Base-by-base conservation (phyloP, 1,140 invertebrate species). In the Drosophila serrata region DNA sequence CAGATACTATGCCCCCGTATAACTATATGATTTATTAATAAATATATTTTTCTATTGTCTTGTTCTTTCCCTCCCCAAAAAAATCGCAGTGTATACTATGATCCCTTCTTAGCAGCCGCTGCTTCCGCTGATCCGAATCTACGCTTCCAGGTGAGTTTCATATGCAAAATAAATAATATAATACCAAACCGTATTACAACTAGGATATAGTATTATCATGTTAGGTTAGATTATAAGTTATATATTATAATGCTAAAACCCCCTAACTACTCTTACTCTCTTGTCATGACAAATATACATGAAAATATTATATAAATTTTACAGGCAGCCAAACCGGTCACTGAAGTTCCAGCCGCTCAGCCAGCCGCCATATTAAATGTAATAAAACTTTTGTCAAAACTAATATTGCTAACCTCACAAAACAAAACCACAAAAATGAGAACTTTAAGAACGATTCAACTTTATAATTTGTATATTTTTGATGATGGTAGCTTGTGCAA, bases 81-180 rank as follows among this genome's bases (percentile, higher is more conserved):
- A 22, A 53, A 91, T 93, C 93, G 92, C 94, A 97, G 97, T 93
- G 96, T 98, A 76, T 98, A 98, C 95, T 98, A 98, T 95, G 98
- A 99, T 95, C 98, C 97, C 82, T 98, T 98, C 95, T 94, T 98
- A 95, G 97, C 97, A 90, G 97, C 97, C 59, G 96, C 97, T 88
- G 96, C 91, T 76, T 86, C 82, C 73, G 95, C 95, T 91, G 96
- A 98, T 94, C 97, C 96, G 78, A 96, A 97, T 93, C 97, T 97
- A 94, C 97, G 97, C 94, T 95, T 99, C 91, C 97, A 98, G 96
- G 91, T 92, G 77, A 92, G 85, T 90, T 12, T 45, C 48, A n/a
- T 31, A 1, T 9, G 27, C 15, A 45, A 29, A 27, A 46, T 46
- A 11, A 15, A 8, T 2, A 49, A 4, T 17, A 0, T 3, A 31